phyloP scores from a whole-genome alignment of 2,888 invertebrate species.

The Cordilura impudica region DNA sequence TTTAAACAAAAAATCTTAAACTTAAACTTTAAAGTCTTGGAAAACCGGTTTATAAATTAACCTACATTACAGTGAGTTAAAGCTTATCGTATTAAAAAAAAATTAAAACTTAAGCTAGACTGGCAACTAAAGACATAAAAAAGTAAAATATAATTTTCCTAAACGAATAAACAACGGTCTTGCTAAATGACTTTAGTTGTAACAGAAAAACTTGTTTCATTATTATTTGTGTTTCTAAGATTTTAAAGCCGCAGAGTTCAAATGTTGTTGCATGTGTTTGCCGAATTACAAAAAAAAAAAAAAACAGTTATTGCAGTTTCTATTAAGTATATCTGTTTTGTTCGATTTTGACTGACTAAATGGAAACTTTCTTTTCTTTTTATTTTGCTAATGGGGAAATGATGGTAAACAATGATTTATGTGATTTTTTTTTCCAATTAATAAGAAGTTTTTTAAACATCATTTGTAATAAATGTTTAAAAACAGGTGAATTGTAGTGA shows the following conservation, averaged over 20 bases:
- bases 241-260: constrained; percentile 40
- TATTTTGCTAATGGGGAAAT: neutral
- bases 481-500: neutral
- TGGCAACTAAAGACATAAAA: constrained; percentile 12
- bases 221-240: neutral
- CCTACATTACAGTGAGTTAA: constrained; percentile 55
- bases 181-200: neutral
- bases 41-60: constrained; percentile 61
- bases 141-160: neutral
- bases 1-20: constrained; percentile 12
- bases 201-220: constrained; percentile 28
- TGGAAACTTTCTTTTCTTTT: constrained; percentile 36
- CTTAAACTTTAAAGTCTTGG: constrained; percentile 29
- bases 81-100: neutral
- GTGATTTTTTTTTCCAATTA: constrained; percentile 27
- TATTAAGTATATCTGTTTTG: neutral
- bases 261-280: constrained; percentile 9
- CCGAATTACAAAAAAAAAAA: neutral
- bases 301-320: constrained; percentile 22
- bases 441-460: neutral
- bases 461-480: neutral
- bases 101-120: constrained; percentile 8
- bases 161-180: neutral
- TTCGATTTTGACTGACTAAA: neutral
- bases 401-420: constrained; percentile 36